These are phyloP conservation scores for Cyaniris semiargus DNA, from an alignment of 2,888 invertebrate genomes.

Conservation along the genomic window DNA sequence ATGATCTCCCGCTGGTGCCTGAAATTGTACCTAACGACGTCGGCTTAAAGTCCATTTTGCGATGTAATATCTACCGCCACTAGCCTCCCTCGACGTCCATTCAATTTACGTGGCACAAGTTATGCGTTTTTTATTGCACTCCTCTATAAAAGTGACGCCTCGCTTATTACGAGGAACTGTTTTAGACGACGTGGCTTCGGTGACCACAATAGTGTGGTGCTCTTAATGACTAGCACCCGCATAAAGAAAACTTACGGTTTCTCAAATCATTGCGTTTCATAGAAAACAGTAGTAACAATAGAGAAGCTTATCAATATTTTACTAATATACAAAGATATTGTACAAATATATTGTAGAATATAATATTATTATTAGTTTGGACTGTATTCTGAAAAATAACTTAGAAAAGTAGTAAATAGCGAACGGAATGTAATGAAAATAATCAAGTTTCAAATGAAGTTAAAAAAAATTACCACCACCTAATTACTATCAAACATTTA, in stretches of 20 bases:
- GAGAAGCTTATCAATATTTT: neutral
- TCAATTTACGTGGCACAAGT: constrained; percentile 71
- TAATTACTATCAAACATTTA: too few species aligned
- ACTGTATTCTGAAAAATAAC: too few species aligned
- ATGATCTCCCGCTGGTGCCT: constrained; percentile 44
- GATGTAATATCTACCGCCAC: constrained; percentile 39
- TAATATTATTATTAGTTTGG: too few species aligned
- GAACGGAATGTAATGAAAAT: too few species aligned
- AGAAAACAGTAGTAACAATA: neutral
- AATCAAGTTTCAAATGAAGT: too few species aligned
- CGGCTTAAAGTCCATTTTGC: constrained; percentile 45
- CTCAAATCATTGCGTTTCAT: neutral
- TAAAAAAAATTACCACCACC: too few species aligned
- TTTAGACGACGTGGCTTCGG: constrained; percentile 37
- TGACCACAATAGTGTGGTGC: constrained; percentile 24
- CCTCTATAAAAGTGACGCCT: constrained; percentile 67
- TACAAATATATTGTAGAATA: too few species aligned
- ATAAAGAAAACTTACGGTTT: constrained; percentile 19
- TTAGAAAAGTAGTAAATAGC: too few species aligned
- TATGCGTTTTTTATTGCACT: constrained; percentile 74
- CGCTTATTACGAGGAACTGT: constrained; percentile 53
- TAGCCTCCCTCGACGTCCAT: constrained; percentile 55
- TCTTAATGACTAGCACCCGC: constrained; percentile 10
- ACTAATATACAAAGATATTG: too few species aligned
- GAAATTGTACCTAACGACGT: constrained; percentile 47